Evolutionary conservation across 2,113 vertebrate genomes (phyloP), one percentile per base, ranked within the genome.

Genomic region (Emberiza fucata): DNA sequence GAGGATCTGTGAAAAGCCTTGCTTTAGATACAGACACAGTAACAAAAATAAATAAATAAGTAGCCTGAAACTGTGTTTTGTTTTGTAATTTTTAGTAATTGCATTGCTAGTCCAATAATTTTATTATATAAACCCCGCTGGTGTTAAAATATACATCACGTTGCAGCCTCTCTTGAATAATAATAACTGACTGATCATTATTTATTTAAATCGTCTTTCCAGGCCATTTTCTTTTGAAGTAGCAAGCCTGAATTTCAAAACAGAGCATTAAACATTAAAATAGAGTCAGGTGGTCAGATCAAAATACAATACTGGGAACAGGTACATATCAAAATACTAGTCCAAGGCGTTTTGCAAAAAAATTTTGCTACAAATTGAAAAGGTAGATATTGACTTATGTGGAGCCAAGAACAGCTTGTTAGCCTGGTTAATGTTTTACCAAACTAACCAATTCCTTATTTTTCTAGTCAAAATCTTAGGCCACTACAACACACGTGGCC

Each of bases 161-260:
- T 69, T 76, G 53, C 37, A 48, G 27, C 24, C 11, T 76, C 27
- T 39, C 37, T 51, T 89, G 66, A 76, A 92, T 91, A 94, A 92
- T 57, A 88, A 57, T 40, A 92, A 73, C 77, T 63, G 31, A 4
- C 37, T 76, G 60, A 77, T 82, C 57, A 77, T 94, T 87, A 90
- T 77, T 96, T 92, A 84, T 77, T 91, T 85, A 91, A 90, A 77
- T 84, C 3, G 0, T 86, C 40, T 80, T 94, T 39, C 47, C 24
- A 61, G 37, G 35, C 45, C 33, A 39, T 92, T 97, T 95, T 53
- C 40, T 73, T 94, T 60, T 80, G 65, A 94, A 91, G 65, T 35
- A 70, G 20, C 0, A 4, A 93, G 48, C 2, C 25, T 64, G 44
- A 73, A 79, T 83, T 90, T 80, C 48, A 71, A 88, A 92, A 66